Evolutionary conservation across 2,113 vertebrate genomes (phyloP).

Genomic region (Charina bottae): DNA sequence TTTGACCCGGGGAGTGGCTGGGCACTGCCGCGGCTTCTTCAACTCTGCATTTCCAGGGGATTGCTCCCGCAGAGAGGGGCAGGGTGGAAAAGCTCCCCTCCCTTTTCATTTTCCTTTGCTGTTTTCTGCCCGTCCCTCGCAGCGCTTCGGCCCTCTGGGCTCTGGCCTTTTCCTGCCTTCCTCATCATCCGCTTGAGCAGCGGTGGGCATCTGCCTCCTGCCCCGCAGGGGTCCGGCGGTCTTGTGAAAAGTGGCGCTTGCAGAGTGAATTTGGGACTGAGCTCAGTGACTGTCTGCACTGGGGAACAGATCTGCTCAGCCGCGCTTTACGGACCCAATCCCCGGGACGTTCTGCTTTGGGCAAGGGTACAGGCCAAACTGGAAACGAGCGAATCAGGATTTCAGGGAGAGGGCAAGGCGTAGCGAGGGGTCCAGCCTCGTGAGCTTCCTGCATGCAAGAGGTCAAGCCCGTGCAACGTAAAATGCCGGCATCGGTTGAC

Average conservation of each 20-base stretch:
- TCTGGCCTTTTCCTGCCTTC: not conserved
- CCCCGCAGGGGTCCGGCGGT: fast-evolving
- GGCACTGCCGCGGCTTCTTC: conserved; percentile 46
- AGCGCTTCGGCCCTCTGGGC: conserved; percentile 25
- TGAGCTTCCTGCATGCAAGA: no score
- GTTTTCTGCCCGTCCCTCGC: conserved; percentile 47
- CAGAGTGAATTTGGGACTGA: not conserved
- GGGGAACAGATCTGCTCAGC: not conserved
- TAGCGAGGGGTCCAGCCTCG: no score
- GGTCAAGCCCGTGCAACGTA: no score
- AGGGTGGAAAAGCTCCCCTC: conserved; percentile 51
- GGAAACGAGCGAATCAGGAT: not conserved
- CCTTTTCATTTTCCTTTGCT: conserved; percentile 31
- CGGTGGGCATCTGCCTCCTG: no score
- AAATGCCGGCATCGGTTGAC: no score
- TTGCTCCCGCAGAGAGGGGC: conserved; percentile 29
- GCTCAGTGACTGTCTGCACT: no score
- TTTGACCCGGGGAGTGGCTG: not conserved
- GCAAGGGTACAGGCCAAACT: no score
- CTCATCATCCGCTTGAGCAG: not conserved
- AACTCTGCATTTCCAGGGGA: conserved; percentile 56
- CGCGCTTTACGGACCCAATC: not conserved
- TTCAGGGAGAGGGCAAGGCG: no score
- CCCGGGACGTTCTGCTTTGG: not conserved
- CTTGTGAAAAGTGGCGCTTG: not conserved